Conservation (phyloP, 2,888 invertebrate species). For the Podabrus alpinus region DNA sequence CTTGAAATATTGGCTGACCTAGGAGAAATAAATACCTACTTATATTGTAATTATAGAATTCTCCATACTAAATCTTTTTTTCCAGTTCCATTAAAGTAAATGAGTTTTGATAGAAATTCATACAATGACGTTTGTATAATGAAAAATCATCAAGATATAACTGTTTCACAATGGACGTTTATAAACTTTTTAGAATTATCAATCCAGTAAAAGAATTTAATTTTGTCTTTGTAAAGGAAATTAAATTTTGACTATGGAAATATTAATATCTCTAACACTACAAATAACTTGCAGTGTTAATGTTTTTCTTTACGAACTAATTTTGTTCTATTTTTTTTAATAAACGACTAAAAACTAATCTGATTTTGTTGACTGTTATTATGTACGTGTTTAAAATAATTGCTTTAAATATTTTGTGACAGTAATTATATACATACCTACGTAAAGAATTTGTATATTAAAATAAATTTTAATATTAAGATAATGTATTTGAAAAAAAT, state of each 20-base stretch:
- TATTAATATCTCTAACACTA: neutral
- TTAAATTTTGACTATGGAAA: neutral
- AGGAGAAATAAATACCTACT: too few relatives aligned
- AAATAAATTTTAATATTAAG: too few relatives aligned
- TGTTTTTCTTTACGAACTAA: neutral
- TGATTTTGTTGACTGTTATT: neutral
- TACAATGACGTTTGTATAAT: neutral
- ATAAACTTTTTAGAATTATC: neutral
- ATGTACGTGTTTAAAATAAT: neutral
- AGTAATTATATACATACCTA: neutral
- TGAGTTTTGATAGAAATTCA: neutral
- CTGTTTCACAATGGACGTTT: neutral
- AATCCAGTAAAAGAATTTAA: neutral
- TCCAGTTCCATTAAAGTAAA: neutral
- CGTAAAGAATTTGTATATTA: too few relatives aligned
- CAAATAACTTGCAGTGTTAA: neutral
- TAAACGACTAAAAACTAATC: neutral
- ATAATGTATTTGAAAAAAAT: too few relatives aligned
- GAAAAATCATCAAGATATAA: neutral
- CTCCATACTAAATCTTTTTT: too few relatives aligned
- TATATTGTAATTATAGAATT: too few relatives aligned
- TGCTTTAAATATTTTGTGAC: neutral
- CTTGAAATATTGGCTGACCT: too few relatives aligned
- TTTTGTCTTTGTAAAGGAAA: neutral
- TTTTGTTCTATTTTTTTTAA: neutral